Percentiles rank a stretch among this genome's conserved stretches.
Conservation (phyloP, 2,888 invertebrate species). For the Steinernema carpocapsae region DNA sequence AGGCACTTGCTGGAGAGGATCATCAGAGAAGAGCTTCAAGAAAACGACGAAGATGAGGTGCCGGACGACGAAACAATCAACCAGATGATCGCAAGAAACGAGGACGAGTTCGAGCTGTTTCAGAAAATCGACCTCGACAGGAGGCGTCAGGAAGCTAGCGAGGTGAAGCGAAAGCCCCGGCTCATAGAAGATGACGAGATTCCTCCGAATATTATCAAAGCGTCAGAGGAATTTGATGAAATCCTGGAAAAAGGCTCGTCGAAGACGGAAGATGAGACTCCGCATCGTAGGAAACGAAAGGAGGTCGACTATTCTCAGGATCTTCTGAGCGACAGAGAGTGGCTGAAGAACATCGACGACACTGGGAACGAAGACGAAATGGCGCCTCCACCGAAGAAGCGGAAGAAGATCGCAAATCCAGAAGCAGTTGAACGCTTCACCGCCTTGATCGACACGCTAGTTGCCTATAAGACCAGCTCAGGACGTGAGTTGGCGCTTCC, state of each 20-base stretch:
- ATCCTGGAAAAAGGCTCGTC: too few relatives aligned
- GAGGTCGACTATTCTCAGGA: slow-evolving; percentile 72
- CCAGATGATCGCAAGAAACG: slow-evolving; percentile 92
- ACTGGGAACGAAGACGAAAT: slow-evolving; percentile 40
- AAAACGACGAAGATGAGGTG: slow-evolving; percentile 85
- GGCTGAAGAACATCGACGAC: slow-evolving; percentile 70
- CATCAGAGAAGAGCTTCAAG: slow-evolving; percentile 74
- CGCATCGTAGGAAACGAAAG: slow-evolving; percentile 45
- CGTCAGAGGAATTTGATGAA: slow-evolving; percentile 43
- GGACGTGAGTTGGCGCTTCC: slow-evolving; percentile 39
- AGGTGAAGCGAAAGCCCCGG: slow-evolving; percentile 76
- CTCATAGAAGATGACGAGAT: slow-evolving; percentile 91
- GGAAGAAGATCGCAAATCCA: slow-evolving; percentile 20
- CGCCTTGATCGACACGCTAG: slow-evolving; percentile 23
- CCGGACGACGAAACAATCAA: slow-evolving; percentile 99
- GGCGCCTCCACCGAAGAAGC: slow-evolving; percentile 15
- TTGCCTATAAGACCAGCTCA: slow-evolving; percentile 40
- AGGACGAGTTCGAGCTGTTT: slow-evolving; percentile 90
- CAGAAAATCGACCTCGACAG: slow-evolving; percentile 88
- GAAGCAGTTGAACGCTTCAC: too few relatives aligned
- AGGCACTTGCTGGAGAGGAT: slow-evolving; percentile 94
- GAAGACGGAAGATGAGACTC: slow-evolving; percentile 29
- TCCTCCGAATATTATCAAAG: slow-evolving; percentile 81
- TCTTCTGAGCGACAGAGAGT: slow-evolving; percentile 94
- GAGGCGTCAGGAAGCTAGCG: slow-evolving; percentile 76